phyloP scores from a whole-genome alignment of 2,113 vertebrate genomes.

The Pseudorasbora parva region DNA sequence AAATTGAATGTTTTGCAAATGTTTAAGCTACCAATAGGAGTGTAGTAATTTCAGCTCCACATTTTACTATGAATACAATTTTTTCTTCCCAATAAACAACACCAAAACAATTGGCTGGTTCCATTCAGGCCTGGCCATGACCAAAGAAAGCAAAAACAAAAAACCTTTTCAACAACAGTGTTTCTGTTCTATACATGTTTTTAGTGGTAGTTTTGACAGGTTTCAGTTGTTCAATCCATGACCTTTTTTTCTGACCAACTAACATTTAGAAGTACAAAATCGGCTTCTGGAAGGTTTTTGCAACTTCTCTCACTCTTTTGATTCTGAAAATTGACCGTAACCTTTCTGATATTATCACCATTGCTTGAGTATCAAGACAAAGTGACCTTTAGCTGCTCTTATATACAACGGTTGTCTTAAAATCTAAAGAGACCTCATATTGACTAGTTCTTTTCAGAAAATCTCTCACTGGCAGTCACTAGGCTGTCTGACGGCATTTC shows the following conservation, averaged over 20 bases:
- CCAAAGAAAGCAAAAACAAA: not conserved
- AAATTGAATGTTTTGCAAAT: not conserved
- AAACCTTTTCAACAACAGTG: not conserved
- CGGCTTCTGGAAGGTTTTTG: not conserved
- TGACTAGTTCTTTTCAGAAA: constrained; percentile 1
- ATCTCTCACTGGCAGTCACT: not conserved
- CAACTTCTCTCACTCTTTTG: not conserved
- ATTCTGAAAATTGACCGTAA: not conserved
- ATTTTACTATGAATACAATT: too few relatives aligned
- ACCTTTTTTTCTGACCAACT: not conserved
- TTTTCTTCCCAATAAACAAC: too few relatives aligned
- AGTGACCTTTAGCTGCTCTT: not conserved
- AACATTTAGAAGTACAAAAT: not conserved
- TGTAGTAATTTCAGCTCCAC: not conserved
- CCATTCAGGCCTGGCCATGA: too few relatives aligned
- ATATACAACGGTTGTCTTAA: not conserved
- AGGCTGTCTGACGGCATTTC: not conserved
- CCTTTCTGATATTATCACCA: not conserved
- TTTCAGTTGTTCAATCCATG: not conserved
- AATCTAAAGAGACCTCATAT: not conserved
- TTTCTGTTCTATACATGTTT: not conserved
- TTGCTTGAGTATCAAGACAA: not conserved
- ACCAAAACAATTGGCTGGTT: too few relatives aligned
- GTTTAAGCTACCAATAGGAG: not conserved
- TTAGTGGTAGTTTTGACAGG: not conserved